Evolutionary conservation across 2,113 vertebrate species (phyloP), one percentile per base, ranked within the genome.

Genomic region (Recurvirostra avosetta): DNA sequence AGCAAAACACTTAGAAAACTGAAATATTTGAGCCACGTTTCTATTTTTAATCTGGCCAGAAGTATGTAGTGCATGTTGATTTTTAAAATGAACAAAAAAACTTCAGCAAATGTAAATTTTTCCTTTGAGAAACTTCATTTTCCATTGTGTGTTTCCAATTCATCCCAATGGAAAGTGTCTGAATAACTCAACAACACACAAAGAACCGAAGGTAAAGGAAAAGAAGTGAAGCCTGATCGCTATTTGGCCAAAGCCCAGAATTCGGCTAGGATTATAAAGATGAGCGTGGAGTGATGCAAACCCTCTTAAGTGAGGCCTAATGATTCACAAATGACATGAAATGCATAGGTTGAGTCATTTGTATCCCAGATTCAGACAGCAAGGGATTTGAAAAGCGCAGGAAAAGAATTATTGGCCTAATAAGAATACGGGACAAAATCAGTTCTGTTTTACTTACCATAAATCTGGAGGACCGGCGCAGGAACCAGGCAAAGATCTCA

Each of bases 291-390:
- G 40, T 90, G 85, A 88, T 95, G 88, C 58, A 94, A 90, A 88
- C 66, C 40, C 88, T 82, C 90, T 76, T 90, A 90, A 95, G 78
- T 38, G 62, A 79, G 67, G 50, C 38, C 92, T 90, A 88, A 92
- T 92, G 88, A 94, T 86, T 94, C 92, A 91, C 72, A 92, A 95
- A 88, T 88, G 82, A 81, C 88, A 86, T 9, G 19, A 80, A 94
- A 88, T 76, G 25, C 79, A 77, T 17, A 65, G 45, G 45, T 66
- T 65, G 88, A 95, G 80, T 75, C 73, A 78, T 84, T 92, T 65
- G 72, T 81, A 84, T 75, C 87, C 89, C 87, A 23, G 11, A 1
- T 36, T 6, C 61, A 77, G 89, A 59, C 86, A 81, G 79, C 47
- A 0, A 85, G 70, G 83, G 89, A 81, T 86, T 78, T 86, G 59